These are phyloP conservation scores for Drosophila tripunctata DNA, from an alignment of 2,888 invertebrate genomes.

Conservation along the genomic window DNA sequence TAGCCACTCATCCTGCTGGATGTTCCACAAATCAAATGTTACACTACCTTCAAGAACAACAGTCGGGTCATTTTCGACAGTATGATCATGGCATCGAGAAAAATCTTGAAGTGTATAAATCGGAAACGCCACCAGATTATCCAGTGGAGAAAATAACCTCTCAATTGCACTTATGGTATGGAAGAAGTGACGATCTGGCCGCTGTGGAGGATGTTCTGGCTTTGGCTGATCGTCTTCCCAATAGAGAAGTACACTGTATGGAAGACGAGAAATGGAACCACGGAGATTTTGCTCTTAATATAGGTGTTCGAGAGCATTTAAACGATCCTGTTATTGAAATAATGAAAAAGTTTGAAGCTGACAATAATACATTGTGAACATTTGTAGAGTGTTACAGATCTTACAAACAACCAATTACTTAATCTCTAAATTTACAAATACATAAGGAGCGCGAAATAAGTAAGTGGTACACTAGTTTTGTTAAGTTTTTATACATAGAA, in stretches of 20 bases:
- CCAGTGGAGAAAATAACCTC: constrained; percentile 61
- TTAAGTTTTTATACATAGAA: too few species aligned
- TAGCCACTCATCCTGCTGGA: constrained; percentile 75
- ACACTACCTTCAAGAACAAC: constrained; percentile 75
- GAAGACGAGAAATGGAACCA: constrained; percentile 68
- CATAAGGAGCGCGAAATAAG: too few species aligned
- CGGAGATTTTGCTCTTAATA: constrained; percentile 58
- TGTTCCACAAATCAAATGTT: constrained; percentile 76
- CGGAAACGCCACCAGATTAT: constrained; percentile 69
- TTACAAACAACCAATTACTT: too few species aligned
- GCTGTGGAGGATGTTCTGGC: constrained; percentile 70
- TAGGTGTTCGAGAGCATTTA: constrained; percentile 51
- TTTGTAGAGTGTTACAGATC: background rate
- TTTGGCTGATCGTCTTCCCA: constrained; percentile 58
- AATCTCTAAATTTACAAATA: background rate
- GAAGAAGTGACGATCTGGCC: constrained; percentile 70
- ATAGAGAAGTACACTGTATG: constrained; percentile 58
- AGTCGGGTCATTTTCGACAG: constrained; percentile 67
- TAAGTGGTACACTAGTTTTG: too few species aligned
- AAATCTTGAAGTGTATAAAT: constrained; percentile 64
- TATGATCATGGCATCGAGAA: constrained; percentile 65
- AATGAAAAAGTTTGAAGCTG: constrained; percentile 60
- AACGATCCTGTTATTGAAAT: constrained; percentile 70
- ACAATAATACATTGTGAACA: background rate
- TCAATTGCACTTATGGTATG: constrained; percentile 71